A percentile compares a stretch with the other conserved stretches of the same genome.
Evolutionary conservation across 2,888 invertebrate genomes (phyloP).

Genomic region (Lamellibrachia satsuma): DNA sequence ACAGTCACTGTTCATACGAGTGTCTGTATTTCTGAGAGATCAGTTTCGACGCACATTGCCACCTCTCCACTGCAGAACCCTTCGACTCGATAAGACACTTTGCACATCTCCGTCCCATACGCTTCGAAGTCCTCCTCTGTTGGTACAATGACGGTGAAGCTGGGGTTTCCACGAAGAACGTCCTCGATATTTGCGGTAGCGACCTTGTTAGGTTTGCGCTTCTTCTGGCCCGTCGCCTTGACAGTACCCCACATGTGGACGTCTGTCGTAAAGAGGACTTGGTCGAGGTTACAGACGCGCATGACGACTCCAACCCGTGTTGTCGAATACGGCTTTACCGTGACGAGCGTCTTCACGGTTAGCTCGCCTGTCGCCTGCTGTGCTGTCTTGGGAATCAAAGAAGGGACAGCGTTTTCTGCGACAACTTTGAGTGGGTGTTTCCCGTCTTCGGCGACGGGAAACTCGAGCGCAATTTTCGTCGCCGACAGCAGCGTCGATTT

Average conservation of each 20-base stretch:
- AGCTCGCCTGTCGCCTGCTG: background rate
- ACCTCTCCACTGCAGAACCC: background rate
- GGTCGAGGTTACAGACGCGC: conserved; percentile 27
- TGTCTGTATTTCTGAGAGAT: background rate
- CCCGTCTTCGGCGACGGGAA: conserved; percentile 28
- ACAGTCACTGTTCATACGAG: background rate
- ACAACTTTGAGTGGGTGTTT: conserved; percentile 22
- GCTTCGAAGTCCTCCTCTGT: background rate
- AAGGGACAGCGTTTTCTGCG: background rate
- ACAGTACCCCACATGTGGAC: conserved; percentile 27
- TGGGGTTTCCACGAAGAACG: conserved; percentile 9
- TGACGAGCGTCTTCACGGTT: background rate
- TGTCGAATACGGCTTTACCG: conserved; percentile 29
- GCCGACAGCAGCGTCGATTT: conserved; percentile 29
- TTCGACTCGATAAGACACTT: background rate
- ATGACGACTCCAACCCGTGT: conserved; percentile 24
- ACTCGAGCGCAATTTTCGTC: conserved; percentile 22
- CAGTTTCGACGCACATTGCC: conserved; percentile 1
- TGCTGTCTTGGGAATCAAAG: conserved; percentile 13
- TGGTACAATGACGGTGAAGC: conserved; percentile 2
- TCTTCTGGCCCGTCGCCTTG: conserved; percentile 27
- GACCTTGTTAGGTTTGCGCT: conserved; percentile 20
- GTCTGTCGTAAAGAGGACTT: conserved; percentile 32
- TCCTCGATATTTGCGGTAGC: background rate
- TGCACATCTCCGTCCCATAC: conserved; percentile 8